phyloP scores from a whole-genome alignment of 2,797 vertebrate genomes.

The Crax fasciolata region DNA sequence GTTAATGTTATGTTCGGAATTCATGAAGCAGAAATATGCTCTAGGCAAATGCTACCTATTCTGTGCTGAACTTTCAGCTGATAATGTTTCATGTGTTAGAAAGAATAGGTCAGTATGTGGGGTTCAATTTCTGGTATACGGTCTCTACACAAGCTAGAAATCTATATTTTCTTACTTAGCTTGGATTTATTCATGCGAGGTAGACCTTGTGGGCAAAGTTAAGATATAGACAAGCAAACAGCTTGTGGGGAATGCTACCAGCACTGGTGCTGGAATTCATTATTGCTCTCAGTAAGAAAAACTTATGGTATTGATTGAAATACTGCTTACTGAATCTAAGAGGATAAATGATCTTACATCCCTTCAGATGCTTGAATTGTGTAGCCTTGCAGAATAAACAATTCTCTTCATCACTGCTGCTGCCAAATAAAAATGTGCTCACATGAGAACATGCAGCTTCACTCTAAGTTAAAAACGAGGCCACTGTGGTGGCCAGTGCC shows the following conservation, averaged over 20 bases:
- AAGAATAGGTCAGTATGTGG: not conserved
- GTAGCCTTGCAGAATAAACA: not conserved
- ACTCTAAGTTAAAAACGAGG: not conserved
- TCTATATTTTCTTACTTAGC: not conserved
- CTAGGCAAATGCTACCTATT: not conserved
- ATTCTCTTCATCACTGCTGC: not conserved
- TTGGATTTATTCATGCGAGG: not conserved
- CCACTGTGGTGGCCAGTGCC: not conserved
- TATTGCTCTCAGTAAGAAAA: not conserved
- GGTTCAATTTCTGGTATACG: not conserved
- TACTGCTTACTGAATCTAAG: not conserved
- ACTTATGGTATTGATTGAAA: not conserved
- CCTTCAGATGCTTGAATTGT: not conserved
- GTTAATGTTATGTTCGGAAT: not conserved
- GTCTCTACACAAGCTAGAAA: not conserved
- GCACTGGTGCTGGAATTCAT: not conserved
- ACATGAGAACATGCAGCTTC: not conserved
- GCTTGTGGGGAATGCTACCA: not conserved
- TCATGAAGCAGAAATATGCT: not conserved
- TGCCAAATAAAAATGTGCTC: not conserved
- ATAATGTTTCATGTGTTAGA: not conserved
- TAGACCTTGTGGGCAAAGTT: not conserved
- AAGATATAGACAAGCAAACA: not conserved
- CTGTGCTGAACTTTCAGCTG: not conserved
- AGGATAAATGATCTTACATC: not conserved